Evolutionary conservation across 2,797 vertebrate species (phyloP), one percentile per base, ranked within the genome.

Genomic region (Huso huso): DNA sequence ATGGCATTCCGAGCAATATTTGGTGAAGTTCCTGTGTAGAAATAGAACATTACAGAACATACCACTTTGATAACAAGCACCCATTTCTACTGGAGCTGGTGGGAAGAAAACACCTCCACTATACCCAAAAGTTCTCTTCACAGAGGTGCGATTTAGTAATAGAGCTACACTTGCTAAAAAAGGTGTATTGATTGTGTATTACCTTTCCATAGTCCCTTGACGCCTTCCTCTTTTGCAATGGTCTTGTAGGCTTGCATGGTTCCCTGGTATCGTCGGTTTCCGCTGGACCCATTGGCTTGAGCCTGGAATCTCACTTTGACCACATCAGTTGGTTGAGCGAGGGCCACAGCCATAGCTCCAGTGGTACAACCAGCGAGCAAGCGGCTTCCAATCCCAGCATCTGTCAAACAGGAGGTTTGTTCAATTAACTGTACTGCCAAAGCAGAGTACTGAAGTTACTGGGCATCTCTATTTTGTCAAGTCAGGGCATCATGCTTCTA

Each of bases 1-100:
- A 94, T 90, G 63, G 92, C 92, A 50, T 91, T 94, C 0, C 91
- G 87, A 59, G 90, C 84, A 11, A 92, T 85, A 75, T 94, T 93
- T 64, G 93, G 93, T 52, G 79, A 84, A 9, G 90, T 94, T 62
- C 93, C 93, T 94, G 76, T 2, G 37, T 66, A 61, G 10, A 55
- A 6, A 60, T 37, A 8, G 8, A 10, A 10, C n/a, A 53, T 6
- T n/a, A 10, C 18, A 58, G 9, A 57, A 18, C 9, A n/a, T 15
- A 2, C 6, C n/a, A 6, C 23, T 15, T 64, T 64, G 49, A 8
- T 52, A 15, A 7, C 23, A 10, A 37, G 62, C 13, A 8, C 62
- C 23, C 48, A 8, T 50, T 7, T 63, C 11, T 10, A 12, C 48
- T 11, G 50, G 11, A 51, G 4, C 15, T 18, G 13, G 13, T 63